A percentile compares a stretch with the other conserved stretches of the same genome.
phyloP scores from a whole-genome alignment of 2,113 vertebrate genomes.

The Pica pica region DNA sequence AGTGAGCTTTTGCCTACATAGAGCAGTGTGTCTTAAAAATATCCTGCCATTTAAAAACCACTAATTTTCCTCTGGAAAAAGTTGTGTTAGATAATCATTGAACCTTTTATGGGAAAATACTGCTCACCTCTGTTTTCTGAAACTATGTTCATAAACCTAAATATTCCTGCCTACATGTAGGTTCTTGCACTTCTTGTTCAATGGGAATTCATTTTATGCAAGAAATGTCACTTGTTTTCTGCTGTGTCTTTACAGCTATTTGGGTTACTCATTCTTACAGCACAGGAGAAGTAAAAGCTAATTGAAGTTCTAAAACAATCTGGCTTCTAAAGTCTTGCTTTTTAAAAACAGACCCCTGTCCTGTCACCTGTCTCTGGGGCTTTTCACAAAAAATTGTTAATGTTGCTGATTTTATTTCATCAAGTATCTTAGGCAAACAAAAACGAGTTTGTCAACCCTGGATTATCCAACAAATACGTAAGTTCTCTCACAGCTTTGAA shows the following conservation, averaged over 20 bases:
- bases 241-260: not conserved
- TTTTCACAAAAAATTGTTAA: not conserved
- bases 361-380: not conserved
- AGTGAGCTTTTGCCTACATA: not conserved
- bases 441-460: not conserved
- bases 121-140: not conserved
- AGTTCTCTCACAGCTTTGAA: not conserved
- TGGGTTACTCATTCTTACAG: not conserved
- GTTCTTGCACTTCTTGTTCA: not conserved
- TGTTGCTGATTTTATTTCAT: not conserved
- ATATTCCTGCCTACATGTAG: not conserved
- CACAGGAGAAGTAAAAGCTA: not conserved
- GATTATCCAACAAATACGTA: not conserved
- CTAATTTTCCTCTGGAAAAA: not conserved
- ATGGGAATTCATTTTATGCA: not conserved
- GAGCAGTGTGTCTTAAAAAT: not conserved
- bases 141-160: not conserved
- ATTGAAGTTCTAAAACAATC: not conserved
- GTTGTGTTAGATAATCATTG: not conserved
- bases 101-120: not conserved
- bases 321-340: not conserved
- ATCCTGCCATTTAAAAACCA: not conserved
- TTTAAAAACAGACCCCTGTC: not conserved
- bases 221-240: not conserved
- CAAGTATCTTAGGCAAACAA: not conserved